Conservation (phyloP, 2,113 vertebrate genomes). For the Gallinago paraguaiae region DNA sequence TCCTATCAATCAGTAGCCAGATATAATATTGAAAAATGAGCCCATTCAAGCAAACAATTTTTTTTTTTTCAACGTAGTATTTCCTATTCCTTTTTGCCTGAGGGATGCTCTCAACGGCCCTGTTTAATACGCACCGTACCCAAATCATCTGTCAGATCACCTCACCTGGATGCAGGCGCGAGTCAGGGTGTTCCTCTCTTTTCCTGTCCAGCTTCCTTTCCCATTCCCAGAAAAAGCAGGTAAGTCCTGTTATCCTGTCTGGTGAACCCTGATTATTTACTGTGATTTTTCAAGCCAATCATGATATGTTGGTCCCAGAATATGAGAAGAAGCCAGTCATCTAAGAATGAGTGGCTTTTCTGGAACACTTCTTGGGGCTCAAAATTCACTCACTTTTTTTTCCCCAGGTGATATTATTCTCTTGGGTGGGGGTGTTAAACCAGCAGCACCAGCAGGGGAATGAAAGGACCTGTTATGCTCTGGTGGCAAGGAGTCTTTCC, state of each 20-base stretch:
- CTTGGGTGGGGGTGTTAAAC: background rate
- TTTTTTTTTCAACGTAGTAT: background rate
- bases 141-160: background rate
- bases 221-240: slow-evolving; percentile 39
- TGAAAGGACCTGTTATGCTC: background rate
- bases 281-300: background rate
- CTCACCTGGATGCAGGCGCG: background rate
- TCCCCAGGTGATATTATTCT: background rate
- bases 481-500: background rate
- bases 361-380: background rate
- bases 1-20: background rate
- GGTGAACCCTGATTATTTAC: background rate
- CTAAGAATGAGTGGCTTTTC: background rate
- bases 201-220: slow-evolving; percentile 15
- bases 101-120: background rate
- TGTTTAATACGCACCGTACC: background rate
- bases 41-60: background rate
- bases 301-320: background rate
- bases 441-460: slow-evolving; percentile 6
- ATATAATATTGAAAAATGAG: background rate
- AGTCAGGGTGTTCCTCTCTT: background rate
- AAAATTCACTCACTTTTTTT: background rate
- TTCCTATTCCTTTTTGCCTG: background rate
- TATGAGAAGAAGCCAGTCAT: background rate
- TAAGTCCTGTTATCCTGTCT: slow-evolving; percentile 54